Conservation (phyloP, 2,797 vertebrate species). For the Rhynchonycteris naso region DNA sequence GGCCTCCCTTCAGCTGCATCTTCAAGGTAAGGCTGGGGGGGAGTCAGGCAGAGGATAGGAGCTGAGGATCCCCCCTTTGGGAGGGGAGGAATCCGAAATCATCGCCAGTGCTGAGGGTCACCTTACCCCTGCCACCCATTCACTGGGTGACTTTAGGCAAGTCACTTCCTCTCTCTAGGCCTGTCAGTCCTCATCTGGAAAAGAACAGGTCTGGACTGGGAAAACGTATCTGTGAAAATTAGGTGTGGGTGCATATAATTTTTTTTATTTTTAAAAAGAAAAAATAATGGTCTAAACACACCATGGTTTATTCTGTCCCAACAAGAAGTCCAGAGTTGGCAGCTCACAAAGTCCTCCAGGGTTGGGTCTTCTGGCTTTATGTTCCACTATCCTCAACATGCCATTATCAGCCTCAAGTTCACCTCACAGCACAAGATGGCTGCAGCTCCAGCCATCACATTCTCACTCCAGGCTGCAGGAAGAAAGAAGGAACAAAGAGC, state of each 20-base stretch:
- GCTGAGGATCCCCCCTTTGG: background rate
- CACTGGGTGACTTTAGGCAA: background rate
- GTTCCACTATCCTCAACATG: background rate
- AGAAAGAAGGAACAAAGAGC: background rate
- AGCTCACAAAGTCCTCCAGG: background rate
- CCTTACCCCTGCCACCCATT: background rate
- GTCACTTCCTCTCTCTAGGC: background rate
- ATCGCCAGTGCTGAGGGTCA: background rate
- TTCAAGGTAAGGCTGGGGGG: constrained; percentile 90
- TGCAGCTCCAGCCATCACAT: background rate
- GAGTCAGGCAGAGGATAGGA: background rate
- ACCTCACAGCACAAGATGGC: background rate
- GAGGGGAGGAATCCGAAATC: background rate
- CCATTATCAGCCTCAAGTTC: background rate
- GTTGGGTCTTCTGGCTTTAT: background rate
- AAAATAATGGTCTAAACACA: background rate
- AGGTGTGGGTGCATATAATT: background rate
- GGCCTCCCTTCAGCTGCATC: constrained; percentile 92
- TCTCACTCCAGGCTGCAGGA: background rate
- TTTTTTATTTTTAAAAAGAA: too few relatives aligned
- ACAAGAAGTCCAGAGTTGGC: background rate
- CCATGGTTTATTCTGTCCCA: background rate
- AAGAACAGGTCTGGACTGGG: background rate
- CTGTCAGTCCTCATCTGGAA: background rate
- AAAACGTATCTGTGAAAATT: background rate